Base-by-base conservation (phyloP, 2,113 vertebrate species). In the Rhinichthys klamathensis region DNA sequence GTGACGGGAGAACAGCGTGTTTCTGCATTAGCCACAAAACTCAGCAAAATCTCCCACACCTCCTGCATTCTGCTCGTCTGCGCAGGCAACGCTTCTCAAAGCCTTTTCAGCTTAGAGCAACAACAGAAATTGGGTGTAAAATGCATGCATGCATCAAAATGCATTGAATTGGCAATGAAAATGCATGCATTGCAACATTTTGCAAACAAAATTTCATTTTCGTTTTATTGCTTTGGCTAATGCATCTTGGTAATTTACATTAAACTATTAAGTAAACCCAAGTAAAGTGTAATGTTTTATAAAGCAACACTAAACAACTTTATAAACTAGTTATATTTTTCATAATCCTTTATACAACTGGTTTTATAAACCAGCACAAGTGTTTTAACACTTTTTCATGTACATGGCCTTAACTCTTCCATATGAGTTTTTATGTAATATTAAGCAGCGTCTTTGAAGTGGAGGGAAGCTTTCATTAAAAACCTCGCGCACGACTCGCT, bases 371-470 rank as follows among this genome's bases (percentile, higher is more conserved):
- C 41, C 11, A 38, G 32, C 32, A 23, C 3, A 70, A 38, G 32
- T 32, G 18, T 38, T 70, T 70, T 38, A 38, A 75, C 27, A 51
- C 7, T 10, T 30, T 16, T 27, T 3, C 6, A 18, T 15, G 18
- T 76, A 13, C 46, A 23, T 16, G 54, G 2, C 12, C 15, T n/a
- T 27, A 38, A 44, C 12, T 44, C 6, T 13, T 73, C 38, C 23
- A 46, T 46, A 15, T n/a, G 23, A 27, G 32, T 61, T n/a, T 61
- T 16, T 15, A 27, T 80, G 77, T 18, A 61, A 61, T 61, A 63
- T 80, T 80, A 80, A 80, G 12, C 77, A 73, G 21, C 3, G 77
- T 41, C 56, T 80, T 80, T 80, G 77, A 80, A 80, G 77, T 80
- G 35, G 21, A 80, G 56, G 77, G 35, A 80, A 61, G 25, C 21